Evolutionary conservation across 2,888 invertebrate species (phyloP), one percentile per base, ranked within the genome.

Genomic region (Tenodera sinensis): DNA sequence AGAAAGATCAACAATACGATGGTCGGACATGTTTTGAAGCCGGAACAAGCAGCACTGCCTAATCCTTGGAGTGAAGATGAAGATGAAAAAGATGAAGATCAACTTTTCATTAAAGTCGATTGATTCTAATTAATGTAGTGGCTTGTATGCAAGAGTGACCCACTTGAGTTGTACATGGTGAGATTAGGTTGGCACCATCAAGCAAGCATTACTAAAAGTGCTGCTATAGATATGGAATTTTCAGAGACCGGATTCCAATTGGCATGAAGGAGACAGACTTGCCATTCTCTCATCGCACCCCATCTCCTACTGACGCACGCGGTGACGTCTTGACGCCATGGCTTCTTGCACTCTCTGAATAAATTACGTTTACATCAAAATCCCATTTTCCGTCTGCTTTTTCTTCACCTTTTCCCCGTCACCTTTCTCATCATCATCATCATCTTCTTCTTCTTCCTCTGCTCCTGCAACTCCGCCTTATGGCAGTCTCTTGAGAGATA

Each of bases 351-450:
- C 47, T 47, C 54, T 54, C 47, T 85, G 85, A 85, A 85, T 85
- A 85, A 85, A 85, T 85, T 54, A 85, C 85, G 85, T 85, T 85
- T 85, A 85, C 85, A 85, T 85, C 85, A 85, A 47, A 85, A 42
- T 47, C 85, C 85, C 85, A 85, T 85, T 85, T 85, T 85, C 85
- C 54, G 85, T 85, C 85, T 42, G 85, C 42, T 47, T 84, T 84
- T 84, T 34, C 54, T 85, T 85, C 54, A 85, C 54, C 54, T 71
- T 71, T 71, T 71, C 54, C 54, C 54, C 20, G 54, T 71, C 54
- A 71, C 54, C 54, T 71, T 71, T 71, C 54, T 71, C 54, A 15
- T 71, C 25, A 71, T 71, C 54, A 47, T 85, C 30, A 30, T 30
- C 54, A 47, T 85, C 30, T 3, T 30, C 47, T 85, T 27, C 85